Conservation (phyloP, 2,888 invertebrate genomes). For the Parnassius orleans region DNA sequence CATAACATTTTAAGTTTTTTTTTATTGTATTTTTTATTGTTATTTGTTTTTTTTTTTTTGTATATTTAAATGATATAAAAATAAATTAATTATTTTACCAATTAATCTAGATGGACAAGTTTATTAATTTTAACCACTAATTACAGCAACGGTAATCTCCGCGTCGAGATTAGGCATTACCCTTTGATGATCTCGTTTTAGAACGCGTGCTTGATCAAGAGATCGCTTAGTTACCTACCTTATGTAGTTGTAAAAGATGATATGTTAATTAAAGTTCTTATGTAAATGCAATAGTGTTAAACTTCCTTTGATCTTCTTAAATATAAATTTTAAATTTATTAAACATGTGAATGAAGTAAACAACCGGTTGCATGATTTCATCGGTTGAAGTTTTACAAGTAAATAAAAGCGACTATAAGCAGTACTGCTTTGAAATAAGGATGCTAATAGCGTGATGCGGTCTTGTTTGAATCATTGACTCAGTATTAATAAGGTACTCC, state of each 20-base stretch:
- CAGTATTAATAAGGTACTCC: no score
- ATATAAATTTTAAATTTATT: background rate
- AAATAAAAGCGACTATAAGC: no score
- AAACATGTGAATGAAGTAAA: background rate
- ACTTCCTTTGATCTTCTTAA: background rate
- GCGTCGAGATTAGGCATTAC: background rate
- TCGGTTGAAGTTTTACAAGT: no score
- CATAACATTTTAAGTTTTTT: no score
- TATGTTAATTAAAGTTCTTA: background rate
- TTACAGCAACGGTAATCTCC: background rate
- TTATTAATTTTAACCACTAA: background rate
- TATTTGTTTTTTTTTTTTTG: no score
- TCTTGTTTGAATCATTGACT: no score
- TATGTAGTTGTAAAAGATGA: background rate
- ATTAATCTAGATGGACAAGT: no score
- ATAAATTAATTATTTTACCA: no score
- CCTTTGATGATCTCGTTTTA: slow-evolving; percentile 1
- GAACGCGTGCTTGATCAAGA: background rate
- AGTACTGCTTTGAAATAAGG: no score
- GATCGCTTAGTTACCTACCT: background rate
- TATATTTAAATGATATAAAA: no score
- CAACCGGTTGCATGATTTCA: background rate
- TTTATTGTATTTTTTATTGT: no score
- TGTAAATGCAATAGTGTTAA: background rate
- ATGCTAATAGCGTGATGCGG: no score